Conservation (phyloP, 2,113 vertebrate genomes). For the Misgurnus mizolepis region DNA sequence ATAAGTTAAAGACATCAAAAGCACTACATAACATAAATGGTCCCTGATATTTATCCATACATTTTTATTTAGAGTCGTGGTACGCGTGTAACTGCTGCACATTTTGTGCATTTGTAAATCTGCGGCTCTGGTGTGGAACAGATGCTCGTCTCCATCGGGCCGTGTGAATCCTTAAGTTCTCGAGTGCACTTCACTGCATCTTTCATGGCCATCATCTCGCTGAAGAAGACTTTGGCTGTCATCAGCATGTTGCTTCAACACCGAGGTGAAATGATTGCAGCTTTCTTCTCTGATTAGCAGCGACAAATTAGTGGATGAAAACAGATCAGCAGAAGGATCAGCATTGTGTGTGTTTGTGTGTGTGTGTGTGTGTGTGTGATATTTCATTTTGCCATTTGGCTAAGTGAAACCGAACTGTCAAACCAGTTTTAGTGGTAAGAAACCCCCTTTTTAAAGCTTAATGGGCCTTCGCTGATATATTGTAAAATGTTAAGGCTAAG, state of each 20-base stretch:
- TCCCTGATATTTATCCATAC: too few species aligned
- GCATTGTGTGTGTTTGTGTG: conserved; percentile 20
- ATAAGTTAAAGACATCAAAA: too few species aligned
- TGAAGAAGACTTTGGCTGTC: conserved; percentile 62
- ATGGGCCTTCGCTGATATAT: too few species aligned
- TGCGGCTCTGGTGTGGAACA: conserved; percentile 59
- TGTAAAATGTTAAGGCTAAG: too few species aligned
- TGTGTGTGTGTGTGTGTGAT: too few species aligned
- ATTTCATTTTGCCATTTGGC: conserved; percentile 60
- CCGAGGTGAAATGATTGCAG: conserved; percentile 77
- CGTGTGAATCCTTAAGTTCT: conserved; percentile 56
- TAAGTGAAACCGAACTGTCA: conserved; percentile 35
- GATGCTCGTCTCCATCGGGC: conserved; percentile 57
- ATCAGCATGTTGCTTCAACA: conserved; percentile 72
- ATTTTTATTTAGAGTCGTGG: neutral
- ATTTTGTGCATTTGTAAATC: conserved; percentile 24
- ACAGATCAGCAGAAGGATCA: neutral
- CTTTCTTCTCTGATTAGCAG: conserved; percentile 68
- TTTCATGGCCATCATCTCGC: conserved; percentile 59
- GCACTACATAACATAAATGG: too few species aligned
- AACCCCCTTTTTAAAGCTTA: too few species aligned
- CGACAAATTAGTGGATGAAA: conserved; percentile 36
- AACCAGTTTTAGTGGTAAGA: too few species aligned
- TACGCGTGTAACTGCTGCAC: neutral
- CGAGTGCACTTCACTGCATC: conserved; percentile 61